Evolutionary conservation across 2,888 invertebrate species (phyloP), one percentile per base, ranked within the genome.

Genomic region (Phaedon cochleariae): DNA sequence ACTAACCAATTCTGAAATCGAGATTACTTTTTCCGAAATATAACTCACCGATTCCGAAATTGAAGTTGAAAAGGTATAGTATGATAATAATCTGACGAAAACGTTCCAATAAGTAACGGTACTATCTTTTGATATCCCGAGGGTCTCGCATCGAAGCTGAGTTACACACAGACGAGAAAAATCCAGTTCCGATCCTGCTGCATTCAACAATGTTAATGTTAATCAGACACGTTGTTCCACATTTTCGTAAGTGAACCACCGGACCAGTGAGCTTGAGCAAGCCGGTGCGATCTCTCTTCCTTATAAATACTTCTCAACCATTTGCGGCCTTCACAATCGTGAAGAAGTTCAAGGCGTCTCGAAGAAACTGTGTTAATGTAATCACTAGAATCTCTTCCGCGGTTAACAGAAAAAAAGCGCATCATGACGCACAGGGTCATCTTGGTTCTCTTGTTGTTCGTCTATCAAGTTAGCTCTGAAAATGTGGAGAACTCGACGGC

Each of bases 231-330:
- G 73, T 67, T 76, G 81, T 81, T 79, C 80, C 73, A 81, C 81
- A 81, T 81, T 79, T 77, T 73, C 71, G 71, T 71, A 77, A 78
- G 79, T 80, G 77, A 80, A 66, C 78, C 80, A 76, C 72, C 79
- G 77, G 79, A 66, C 78, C 80, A 76, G n/a, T 72, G 76, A 76
- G 76, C 73, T 75, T 76, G 74, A 72, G 70, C 72, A 73, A 68
- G 57, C 54, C 58, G 71, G 73, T 68, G 70, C 79, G 77, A 81
- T 81, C 81, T 81, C 81, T 79, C 80, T 80, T 76, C 73, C 76
- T 74, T 82, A 81, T 81, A 80, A 82, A 82, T 76, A 78, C 79
- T 74, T 76, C 75, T 72, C 73, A 71, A 71, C 67, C 59, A 62
- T 63, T 71, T 73, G 69, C 74, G 75, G 76, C 77, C 79, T 80